Percentiles rank a stretch among this genome's conserved stretches.
Evolutionary conservation across 2,888 invertebrate genomes (phyloP).

Genomic region (Didymodactylos carnosus): DNA sequence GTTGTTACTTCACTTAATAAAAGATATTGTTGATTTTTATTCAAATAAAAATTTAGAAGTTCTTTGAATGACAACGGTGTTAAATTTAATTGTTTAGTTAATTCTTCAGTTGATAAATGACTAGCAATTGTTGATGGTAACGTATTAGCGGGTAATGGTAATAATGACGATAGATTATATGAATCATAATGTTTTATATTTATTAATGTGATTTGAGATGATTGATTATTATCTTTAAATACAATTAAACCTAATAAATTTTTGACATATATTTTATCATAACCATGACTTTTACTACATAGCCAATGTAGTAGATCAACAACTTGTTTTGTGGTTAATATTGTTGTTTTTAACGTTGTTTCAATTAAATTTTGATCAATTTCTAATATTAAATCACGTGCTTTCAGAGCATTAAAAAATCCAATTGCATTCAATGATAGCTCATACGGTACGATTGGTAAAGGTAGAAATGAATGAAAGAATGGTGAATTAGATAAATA

Average conservation of each 20-base stretch:
- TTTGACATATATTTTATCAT: neutral
- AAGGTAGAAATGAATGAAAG: neutral
- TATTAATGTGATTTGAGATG: neutral
- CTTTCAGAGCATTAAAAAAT: neutral
- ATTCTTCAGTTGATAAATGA: neutral
- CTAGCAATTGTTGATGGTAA: neutral
- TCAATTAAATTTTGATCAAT: neutral
- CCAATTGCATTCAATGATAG: neutral
- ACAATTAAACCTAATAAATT: neutral
- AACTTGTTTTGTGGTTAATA: neutral
- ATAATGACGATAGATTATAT: neutral
- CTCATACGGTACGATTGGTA: neutral
- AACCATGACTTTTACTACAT: neutral
- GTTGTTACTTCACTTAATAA: neutral
- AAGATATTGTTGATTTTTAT: neutral
- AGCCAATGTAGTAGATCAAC: neutral
- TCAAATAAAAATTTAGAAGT: neutral
- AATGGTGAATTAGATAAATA: neutral
- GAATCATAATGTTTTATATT: neutral
- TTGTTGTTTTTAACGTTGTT: neutral
- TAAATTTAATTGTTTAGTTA: neutral
- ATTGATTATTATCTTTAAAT: neutral
- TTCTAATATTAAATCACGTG: neutral
- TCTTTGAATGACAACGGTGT: neutral
- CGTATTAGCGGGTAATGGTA: neutral